A percentile compares a stretch with the other conserved stretches of the same genome.
Conservation (phyloP, 2,113 vertebrate genomes). For the Silurus meridionalis region DNA sequence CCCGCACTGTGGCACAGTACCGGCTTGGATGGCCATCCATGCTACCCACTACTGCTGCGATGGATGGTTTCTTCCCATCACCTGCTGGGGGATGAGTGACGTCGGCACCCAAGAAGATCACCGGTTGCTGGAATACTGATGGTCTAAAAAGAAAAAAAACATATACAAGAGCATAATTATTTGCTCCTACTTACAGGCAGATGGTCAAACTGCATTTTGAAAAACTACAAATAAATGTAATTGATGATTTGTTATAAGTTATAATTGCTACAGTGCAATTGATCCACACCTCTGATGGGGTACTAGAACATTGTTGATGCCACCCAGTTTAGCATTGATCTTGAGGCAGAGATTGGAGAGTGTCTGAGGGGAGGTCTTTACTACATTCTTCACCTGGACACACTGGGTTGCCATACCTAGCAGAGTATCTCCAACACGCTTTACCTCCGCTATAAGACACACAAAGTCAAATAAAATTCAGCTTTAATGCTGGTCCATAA, state of each 20-base stretch:
- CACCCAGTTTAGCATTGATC: conserved; percentile 97
- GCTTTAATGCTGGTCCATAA: not conserved
- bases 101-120: conserved; percentile 96
- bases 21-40: conserved; percentile 98
- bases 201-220: not conserved
- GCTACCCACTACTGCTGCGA: conserved; percentile 96
- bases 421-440: conserved; percentile 95
- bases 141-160: conserved; percentile 72
- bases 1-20: conserved; percentile 94
- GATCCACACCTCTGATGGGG: conserved; percentile 91
- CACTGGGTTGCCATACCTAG: conserved; percentile 98
- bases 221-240: not conserved
- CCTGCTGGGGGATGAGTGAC: conserved; percentile 95
- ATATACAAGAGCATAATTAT: no score
- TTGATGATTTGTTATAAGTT: not conserved
- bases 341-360: conserved; percentile 98
- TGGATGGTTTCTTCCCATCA: conserved; percentile 96
- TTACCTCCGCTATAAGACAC: conserved; percentile 85
- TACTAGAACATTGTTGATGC: conserved; percentile 98
- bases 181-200: not conserved
- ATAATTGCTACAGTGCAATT: not conserved
- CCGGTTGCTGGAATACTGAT: conserved; percentile 97
- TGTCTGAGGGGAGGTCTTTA: conserved; percentile 97
- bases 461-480: not conserved
- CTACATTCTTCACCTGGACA: conserved; percentile 98